Conservation (phyloP, 2,113 vertebrate genomes). For the Nycticebus coucang region DNA sequence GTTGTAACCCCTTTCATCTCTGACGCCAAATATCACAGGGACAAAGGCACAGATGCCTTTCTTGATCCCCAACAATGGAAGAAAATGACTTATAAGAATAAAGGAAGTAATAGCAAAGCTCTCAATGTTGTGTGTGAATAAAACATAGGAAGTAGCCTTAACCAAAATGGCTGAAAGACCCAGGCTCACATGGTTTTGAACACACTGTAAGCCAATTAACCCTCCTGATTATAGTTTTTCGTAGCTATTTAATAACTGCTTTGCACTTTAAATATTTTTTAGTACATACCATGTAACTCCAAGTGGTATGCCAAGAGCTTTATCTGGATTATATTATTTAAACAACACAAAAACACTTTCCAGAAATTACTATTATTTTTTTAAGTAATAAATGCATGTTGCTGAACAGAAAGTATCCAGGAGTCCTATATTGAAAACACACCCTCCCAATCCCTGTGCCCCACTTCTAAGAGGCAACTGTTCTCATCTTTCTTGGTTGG, state of each 20-base stretch:
- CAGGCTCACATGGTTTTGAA: slow-evolving; percentile 19
- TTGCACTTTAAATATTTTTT: background rate
- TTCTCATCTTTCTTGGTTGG: background rate
- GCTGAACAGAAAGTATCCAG: background rate
- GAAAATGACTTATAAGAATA: slow-evolving; percentile 41
- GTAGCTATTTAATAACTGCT: background rate
- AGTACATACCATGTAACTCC: background rate
- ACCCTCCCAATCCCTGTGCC: background rate
- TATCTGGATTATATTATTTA: slow-evolving; percentile 20
- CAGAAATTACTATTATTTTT: background rate
- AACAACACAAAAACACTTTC: background rate
- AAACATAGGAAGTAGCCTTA: background rate
- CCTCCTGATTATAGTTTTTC: slow-evolving; percentile 32
- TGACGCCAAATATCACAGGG: background rate
- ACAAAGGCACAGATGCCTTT: slow-evolving; percentile 1
- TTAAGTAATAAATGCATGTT: background rate
- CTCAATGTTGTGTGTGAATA: background rate
- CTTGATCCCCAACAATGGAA: background rate
- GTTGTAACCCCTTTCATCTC: background rate
- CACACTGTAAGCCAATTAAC: background rate
- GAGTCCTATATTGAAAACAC: background rate
- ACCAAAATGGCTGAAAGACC: background rate
- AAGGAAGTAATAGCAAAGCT: slow-evolving; percentile 14
- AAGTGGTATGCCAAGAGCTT: background rate
- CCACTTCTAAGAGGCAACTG: background rate